These are phyloP conservation scores for Serilophus lunatus DNA, from an alignment of 2,113 vertebrate species.

Conservation along the genomic window DNA sequence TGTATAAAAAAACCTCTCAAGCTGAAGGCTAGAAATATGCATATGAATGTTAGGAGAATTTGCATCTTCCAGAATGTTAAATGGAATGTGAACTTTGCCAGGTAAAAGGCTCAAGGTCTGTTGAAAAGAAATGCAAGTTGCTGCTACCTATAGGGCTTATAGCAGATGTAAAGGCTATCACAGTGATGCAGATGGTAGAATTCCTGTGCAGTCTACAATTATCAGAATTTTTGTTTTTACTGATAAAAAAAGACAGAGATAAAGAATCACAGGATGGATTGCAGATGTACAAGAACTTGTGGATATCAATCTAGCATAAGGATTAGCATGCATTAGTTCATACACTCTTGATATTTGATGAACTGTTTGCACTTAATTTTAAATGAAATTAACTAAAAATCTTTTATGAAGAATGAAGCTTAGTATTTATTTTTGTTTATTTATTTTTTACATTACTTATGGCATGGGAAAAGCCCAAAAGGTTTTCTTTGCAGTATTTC, in stretches of 20 bases:
- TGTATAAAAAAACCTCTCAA: background rate
- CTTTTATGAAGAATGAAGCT: background rate
- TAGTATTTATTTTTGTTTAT: background rate
- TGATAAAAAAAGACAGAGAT: background rate
- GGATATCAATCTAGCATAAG: background rate
- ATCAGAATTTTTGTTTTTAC: background rate
- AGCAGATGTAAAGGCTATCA: background rate
- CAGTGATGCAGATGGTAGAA: background rate
- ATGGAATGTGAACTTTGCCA: background rate
- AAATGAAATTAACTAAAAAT: background rate
- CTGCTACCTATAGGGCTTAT: background rate
- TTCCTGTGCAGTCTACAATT: background rate
- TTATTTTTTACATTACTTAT: conserved; percentile 42
- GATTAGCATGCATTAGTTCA: background rate
- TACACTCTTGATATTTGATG: background rate
- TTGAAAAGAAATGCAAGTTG: background rate
- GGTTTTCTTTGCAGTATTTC: conserved; percentile 19
- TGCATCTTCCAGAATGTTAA: background rate
- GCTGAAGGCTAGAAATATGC: background rate
- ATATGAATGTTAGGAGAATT: background rate
- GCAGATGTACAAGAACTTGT: background rate
- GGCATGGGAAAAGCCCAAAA: conserved; percentile 31
- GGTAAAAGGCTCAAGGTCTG: background rate
- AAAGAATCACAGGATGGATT: background rate
- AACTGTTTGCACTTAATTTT: background rate